Base-by-base conservation (phyloP, 2,888 invertebrate genomes). In the Euclidia mi region DNA sequence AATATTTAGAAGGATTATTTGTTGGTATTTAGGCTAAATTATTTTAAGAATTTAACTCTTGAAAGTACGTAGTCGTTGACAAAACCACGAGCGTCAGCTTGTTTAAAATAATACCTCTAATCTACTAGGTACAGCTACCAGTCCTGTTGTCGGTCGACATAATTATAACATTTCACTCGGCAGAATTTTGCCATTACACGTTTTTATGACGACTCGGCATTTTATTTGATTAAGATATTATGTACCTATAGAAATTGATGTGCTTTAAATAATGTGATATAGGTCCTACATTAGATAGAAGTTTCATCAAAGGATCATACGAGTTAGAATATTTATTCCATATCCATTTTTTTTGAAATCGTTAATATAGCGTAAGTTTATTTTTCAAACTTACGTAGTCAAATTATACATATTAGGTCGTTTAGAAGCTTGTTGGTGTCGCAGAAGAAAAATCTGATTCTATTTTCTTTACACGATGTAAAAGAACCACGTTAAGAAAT, bases 101-200 rank as follows among this genome's bases (percentile, higher is more conserved):
- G 66, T 56, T 58, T 58, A 63, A 65, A 79, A 78, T 82, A 83
- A 80, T 78, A 75, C 77, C 70, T 71, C 59, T 83, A 83, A 84
- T 84, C 80, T 78, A 60, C 70, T 52, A 62, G 58, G 68, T 65
- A 70, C 65, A 70, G 64, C 52, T 60, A 73, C 77, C 77, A 76
- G 76, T 78, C 76, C 60, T 66, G 53, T 66, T 58, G 65, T 68
- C 56, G 50, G 55, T 62, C 46, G 28, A 56, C 65, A 56, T 62
- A 66, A 49, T 75, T 68, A 67, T 65, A 58, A 49, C 55, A 56
- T 43, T 62, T 44, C 48, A 62, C 48, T 56, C 58, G 43, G 56
- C 56, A 58, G 38, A 74, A 61, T 70, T 65, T 51, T 32, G 35
- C 32, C 41, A 28, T 53, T 40, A 50, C 28, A 48, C 20, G 48